These are phyloP conservation scores for Orientallactaga sibirica DNA, from an alignment of 2,797 vertebrate genomes.

Conservation along the genomic window DNA sequence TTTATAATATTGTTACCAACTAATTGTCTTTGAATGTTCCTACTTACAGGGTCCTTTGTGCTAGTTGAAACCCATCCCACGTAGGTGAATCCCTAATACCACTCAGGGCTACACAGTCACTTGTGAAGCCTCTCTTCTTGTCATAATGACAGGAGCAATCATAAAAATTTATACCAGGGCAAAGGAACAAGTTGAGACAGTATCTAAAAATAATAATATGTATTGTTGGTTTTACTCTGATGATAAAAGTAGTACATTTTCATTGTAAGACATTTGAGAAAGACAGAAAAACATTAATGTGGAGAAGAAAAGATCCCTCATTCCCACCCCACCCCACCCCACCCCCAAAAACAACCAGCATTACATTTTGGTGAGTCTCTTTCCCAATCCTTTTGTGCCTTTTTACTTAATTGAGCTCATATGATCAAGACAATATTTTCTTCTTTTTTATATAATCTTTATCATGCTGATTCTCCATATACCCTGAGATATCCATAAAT, in stretches of 20 bases:
- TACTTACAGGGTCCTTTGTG: constrained; percentile 69
- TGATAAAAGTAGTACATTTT: constrained; percentile 66
- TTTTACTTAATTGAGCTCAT: constrained; percentile 24
- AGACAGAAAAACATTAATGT: constrained; percentile 43
- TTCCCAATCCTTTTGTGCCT: constrained; percentile 37
- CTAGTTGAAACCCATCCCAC: constrained; percentile 70
- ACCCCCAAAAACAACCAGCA: neutral
- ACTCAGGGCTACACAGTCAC: constrained; percentile 50
- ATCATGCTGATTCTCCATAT: neutral
- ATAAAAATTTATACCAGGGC: constrained; percentile 63
- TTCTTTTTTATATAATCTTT: constrained; percentile 26
- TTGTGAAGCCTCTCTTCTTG: constrained; percentile 68
- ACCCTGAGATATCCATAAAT: neutral
- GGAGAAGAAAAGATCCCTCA: constrained; percentile 2
- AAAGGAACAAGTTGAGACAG: constrained; percentile 49
- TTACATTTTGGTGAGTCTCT: constrained; percentile 29
- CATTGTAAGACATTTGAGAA: constrained; percentile 61
- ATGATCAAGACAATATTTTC: neutral
- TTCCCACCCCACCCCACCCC: neutral
- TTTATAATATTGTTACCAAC: constrained; percentile 82
- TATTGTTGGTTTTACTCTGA: constrained; percentile 40
- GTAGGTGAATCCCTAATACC: constrained; percentile 41
- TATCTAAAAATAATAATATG: constrained; percentile 60
- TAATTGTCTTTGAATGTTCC: constrained; percentile 81
- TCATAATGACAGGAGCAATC: constrained; percentile 60